phyloP scores from a whole-genome alignment of 2,797 vertebrate species.

The Cyprinella venusta region DNA sequence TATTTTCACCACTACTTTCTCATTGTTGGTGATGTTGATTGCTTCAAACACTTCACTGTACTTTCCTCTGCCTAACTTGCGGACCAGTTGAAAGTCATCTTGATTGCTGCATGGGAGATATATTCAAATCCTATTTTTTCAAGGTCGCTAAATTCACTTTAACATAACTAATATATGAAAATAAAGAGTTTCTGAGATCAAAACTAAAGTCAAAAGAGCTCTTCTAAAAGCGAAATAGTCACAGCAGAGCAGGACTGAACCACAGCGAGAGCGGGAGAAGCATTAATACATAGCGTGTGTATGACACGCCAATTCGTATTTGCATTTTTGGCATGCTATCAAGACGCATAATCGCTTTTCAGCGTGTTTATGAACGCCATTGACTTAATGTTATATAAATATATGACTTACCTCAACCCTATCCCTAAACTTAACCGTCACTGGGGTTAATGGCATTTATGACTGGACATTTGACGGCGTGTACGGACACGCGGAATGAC shows the following conservation, averaged over 20 bases:
- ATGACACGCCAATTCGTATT: too few relatives aligned
- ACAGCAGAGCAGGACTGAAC: not conserved
- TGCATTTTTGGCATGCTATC: too few relatives aligned
- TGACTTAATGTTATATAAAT: too few relatives aligned
- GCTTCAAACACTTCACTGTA: slow-evolving; percentile 68
- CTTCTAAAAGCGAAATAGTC: not conserved
- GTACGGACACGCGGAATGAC: too few relatives aligned
- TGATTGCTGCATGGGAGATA: slow-evolving; percentile 74
- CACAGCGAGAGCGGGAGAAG: not conserved
- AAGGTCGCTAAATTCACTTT: not conserved
- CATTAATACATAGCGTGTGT: too few relatives aligned
- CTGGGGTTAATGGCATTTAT: too few relatives aligned
- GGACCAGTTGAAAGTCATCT: slow-evolving; percentile 83
- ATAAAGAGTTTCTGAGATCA: not conserved
- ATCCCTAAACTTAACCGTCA: too few relatives aligned
- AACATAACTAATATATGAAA: not conserved
- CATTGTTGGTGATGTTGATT: slow-evolving; percentile 87
- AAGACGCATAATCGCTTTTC: too few relatives aligned
- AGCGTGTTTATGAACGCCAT: too few relatives aligned
- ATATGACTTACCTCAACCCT: too few relatives aligned
- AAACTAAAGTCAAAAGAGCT: not conserved
- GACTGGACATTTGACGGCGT: too few relatives aligned
- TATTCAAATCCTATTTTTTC: not conserved
- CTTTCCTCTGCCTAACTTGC: slow-evolving; percentile 83
- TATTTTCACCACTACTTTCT: slow-evolving; percentile 86